phyloP scores from a whole-genome alignment of 2,888 invertebrate genomes.

The Philonicus albiceps region DNA sequence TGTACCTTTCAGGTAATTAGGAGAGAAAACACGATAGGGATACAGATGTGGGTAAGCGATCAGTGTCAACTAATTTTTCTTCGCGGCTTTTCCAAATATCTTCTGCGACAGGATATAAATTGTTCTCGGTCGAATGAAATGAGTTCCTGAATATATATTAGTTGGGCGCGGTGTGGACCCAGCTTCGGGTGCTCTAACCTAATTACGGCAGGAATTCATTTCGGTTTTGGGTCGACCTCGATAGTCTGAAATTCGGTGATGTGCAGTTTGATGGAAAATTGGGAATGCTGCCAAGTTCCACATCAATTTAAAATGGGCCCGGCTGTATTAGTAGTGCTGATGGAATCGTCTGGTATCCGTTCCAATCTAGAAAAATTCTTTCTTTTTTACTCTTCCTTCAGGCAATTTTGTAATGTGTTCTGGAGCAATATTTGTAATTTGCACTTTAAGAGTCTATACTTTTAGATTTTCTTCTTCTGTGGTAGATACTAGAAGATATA shows the following conservation, averaged over 20 bases:
- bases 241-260: neutral
- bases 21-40: slow-evolving; percentile 24
- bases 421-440: neutral
- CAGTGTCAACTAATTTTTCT: slow-evolving; percentile 32
- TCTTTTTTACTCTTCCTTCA: neutral
- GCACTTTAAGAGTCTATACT: neutral
- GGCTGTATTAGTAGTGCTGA: neutral
- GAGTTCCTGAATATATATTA: neutral
- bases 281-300: neutral
- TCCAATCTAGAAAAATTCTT: neutral
- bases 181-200: neutral
- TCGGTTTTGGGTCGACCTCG: neutral
- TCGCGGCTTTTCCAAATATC: slow-evolving; percentile 14
- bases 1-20: slow-evolving; percentile 34
- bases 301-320: neutral
- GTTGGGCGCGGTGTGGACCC: neutral
- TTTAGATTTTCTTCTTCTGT: too few species aligned
- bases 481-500: too few species aligned
- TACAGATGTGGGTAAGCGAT: slow-evolving; percentile 18
- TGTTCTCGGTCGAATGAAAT: neutral
- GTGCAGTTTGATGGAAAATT: neutral
- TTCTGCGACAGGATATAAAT: slow-evolving; percentile 16
- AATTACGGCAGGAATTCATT: neutral
- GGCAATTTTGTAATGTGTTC: neutral
- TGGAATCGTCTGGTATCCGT: neutral